phyloP scores from a whole-genome alignment of 2,888 invertebrate genomes.

The Cataglyphis rosenhaueri region DNA sequence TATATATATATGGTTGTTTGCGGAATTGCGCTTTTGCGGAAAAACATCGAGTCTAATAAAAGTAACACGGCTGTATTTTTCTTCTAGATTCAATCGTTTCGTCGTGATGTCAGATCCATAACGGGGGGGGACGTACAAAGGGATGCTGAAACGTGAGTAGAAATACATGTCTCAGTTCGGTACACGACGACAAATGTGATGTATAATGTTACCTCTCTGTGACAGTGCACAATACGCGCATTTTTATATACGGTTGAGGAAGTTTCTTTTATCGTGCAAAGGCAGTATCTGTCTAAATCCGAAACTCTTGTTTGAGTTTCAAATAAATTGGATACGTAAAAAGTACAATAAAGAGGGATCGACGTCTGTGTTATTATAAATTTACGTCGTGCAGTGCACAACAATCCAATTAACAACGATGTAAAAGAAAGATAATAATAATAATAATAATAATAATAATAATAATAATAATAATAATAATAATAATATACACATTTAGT shows the following conservation, averaged over 20 bases:
- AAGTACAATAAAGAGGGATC: conserved; percentile 39
- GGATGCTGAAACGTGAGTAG: conserved; percentile 71
- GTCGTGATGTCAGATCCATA: conserved; percentile 46
- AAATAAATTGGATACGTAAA: conserved; percentile 48
- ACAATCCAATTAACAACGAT: conserved; percentile 23
- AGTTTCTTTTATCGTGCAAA: conserved; percentile 64
- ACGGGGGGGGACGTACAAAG: conserved; percentile 61
- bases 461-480: no score
- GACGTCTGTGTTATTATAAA: conserved; percentile 19
- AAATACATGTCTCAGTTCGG: conserved; percentile 73
- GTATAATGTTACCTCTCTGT: conserved; percentile 73
- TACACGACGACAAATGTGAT: conserved; percentile 72
- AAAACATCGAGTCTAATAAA: conserved; percentile 32
- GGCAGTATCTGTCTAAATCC: conserved; percentile 54
- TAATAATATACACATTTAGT: background rate
- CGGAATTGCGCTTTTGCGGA: conserved; percentile 17
- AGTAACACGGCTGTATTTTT: conserved; percentile 41
- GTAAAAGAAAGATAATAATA: no score
- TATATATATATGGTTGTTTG: background rate
- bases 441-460: no score
- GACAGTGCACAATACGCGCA: conserved; percentile 64
- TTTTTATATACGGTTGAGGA: conserved; percentile 71
- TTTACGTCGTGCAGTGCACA: background rate
- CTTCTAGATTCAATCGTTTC: conserved; percentile 59
- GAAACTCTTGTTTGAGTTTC: conserved; percentile 53